phyloP scores from a whole-genome alignment of 2,113 vertebrate species.

The Ondatra zibethicus region DNA sequence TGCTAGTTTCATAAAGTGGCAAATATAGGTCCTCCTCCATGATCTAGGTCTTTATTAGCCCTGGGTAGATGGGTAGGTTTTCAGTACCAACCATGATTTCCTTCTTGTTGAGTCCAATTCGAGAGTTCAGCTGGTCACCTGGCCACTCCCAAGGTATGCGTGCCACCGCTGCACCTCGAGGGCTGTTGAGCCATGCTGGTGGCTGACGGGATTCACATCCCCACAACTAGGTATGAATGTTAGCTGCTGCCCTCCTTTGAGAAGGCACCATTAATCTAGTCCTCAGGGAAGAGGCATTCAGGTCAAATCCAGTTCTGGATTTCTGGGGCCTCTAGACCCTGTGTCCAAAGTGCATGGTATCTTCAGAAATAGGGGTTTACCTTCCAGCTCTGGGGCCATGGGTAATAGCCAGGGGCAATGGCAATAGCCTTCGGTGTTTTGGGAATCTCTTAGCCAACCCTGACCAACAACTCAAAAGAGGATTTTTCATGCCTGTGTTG shows the following conservation, averaged over 20 bases:
- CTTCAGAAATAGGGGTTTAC: background rate
- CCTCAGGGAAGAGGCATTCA: background rate
- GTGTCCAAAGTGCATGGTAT: background rate
- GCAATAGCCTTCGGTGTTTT: background rate
- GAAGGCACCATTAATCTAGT: background rate
- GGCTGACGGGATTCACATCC: background rate
- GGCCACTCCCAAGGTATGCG: background rate
- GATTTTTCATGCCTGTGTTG: background rate
- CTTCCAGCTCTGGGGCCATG: background rate
- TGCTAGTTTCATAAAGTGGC: background rate
- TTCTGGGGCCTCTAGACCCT: background rate
- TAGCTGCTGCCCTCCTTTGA: background rate
- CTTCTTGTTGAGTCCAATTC: background rate
- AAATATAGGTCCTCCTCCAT: background rate
- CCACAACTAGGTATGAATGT: background rate
- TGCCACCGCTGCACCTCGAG: background rate
- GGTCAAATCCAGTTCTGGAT: background rate
- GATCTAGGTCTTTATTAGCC: background rate
- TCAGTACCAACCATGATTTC: background rate
- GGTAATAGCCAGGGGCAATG: background rate
- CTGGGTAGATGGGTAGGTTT: background rate
- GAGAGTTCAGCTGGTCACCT: background rate
- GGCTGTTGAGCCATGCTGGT: background rate
- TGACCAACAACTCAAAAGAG: background rate
- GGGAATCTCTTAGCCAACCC: background rate